phyloP scores from a whole-genome alignment of 1,140 invertebrate species.

The Zaprionus davidi region DNA sequence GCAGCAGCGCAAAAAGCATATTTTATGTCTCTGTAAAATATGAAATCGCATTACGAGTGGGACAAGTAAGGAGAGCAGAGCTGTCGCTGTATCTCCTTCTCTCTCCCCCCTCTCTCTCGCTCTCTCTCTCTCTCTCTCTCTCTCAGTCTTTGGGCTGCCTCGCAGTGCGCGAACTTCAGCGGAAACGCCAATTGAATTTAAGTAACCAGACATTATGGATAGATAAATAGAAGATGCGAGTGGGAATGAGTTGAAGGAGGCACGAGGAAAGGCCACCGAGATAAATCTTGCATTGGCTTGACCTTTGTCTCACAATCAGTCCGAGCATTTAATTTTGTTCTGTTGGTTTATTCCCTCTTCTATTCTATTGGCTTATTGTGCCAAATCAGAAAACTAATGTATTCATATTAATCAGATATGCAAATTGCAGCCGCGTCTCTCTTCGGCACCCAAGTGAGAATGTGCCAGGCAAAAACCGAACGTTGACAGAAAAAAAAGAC shows the following conservation, averaged over 20 bases:
- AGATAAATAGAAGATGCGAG: conserved; percentile 18
- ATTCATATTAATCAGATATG: conserved; percentile 83
- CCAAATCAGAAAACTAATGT: conserved; percentile 77
- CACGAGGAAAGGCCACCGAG: neutral
- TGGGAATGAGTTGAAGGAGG: too few relatives aligned
- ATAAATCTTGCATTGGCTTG: conserved; percentile 49
- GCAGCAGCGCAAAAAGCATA: conserved; percentile 64
- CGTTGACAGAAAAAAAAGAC: conserved; percentile 12
- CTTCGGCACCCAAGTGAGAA: conserved; percentile 42
- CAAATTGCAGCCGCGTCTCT: conserved; percentile 56
- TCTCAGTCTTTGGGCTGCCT: neutral
- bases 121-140: neutral
- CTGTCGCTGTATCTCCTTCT: neutral
- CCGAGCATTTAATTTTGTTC: conserved; percentile 65
- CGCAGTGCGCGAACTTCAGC: conserved; percentile 48
- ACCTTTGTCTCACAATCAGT: conserved; percentile 73
- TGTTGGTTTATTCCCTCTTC: conserved; percentile 47
- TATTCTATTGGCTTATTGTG: conserved; percentile 69
- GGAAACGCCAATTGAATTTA: conserved; percentile 81
- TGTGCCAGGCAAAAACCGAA: conserved; percentile 27
- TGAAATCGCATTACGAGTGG: conserved; percentile 72
- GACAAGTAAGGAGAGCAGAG: conserved; percentile 7
- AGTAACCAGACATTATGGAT: conserved; percentile 69
- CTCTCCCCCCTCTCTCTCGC: neutral
- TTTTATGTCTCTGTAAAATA: conserved; percentile 67